phyloP scores from a whole-genome alignment of 2,888 invertebrate genomes.

The Euclidia mi region DNA sequence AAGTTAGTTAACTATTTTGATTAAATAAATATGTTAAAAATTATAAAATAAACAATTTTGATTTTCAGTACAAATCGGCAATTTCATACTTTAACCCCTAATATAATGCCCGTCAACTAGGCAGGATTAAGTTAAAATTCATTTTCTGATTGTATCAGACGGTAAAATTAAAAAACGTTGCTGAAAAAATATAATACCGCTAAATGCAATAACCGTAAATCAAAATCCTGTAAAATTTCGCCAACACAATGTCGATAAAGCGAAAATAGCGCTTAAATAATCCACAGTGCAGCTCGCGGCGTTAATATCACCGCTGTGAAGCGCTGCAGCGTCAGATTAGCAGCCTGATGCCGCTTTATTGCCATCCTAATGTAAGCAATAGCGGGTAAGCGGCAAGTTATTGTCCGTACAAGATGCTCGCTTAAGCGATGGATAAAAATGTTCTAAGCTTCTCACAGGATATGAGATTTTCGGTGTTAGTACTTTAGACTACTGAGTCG shows the following conservation, averaged over 20 bases:
- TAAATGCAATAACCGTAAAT: not conserved
- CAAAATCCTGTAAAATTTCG: constrained; percentile 8
- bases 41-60: too few relatives aligned
- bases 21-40: too few relatives aligned
- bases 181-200: too few relatives aligned
- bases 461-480: constrained; percentile 23
- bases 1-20: too few relatives aligned
- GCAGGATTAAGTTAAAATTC: too few relatives aligned
- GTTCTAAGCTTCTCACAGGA: constrained; percentile 36
- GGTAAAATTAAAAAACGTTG: too few relatives aligned
- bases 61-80: too few relatives aligned
- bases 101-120: too few relatives aligned
- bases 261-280: constrained; percentile 61
- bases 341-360: constrained; percentile 67
- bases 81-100: too few relatives aligned
- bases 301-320: constrained; percentile 63
- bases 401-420: constrained; percentile 55
- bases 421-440: constrained; percentile 45
- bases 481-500: constrained; percentile 3
- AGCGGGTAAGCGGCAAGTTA: constrained; percentile 52
- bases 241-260: constrained; percentile 46
- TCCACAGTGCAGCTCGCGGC: constrained; percentile 40
- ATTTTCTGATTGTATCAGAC: too few relatives aligned
- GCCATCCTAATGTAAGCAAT: constrained; percentile 60
- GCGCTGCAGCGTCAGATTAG: constrained; percentile 66